Conservation (phyloP, 1,140 invertebrate species). For the Drosophila biarmipes region DNA sequence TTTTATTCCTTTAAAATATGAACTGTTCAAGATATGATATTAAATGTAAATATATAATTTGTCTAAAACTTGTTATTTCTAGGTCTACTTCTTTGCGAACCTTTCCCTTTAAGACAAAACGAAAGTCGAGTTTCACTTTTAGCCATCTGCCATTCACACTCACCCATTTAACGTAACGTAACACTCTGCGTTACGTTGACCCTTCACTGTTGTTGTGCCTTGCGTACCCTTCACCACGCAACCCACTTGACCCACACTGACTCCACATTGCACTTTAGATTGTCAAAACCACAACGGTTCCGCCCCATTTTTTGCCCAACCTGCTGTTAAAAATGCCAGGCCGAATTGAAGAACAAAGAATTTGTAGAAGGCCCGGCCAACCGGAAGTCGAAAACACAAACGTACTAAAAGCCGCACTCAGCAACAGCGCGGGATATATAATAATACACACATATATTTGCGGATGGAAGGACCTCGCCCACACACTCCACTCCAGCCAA, state of each 20-base stretch:
- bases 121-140: slow-evolving; percentile 22
- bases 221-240: slow-evolving; percentile 18
- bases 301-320: slow-evolving; percentile 12
- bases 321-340: slow-evolving; percentile 38
- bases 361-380: slow-evolving; percentile 67
- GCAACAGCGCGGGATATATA: slow-evolving; percentile 48
- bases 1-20: too few species aligned
- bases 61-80: neutral
- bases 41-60: too few species aligned
- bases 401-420: slow-evolving; percentile 80
- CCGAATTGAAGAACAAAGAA: slow-evolving; percentile 73
- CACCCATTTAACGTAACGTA: slow-evolving; percentile 1
- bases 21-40: too few species aligned
- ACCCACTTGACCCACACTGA: slow-evolving; percentile 49
- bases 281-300: slow-evolving; percentile 61
- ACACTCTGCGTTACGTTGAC: slow-evolving; percentile 36
- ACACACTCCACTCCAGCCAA: slow-evolving; percentile 47
- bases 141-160: slow-evolving; percentile 6
- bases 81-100: neutral
- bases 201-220: slow-evolving; percentile 26
- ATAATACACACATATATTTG: slow-evolving; percentile 10
- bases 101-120: neutral
- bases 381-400: slow-evolving; percentile 81
- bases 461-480: slow-evolving; percentile 43
- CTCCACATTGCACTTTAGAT: slow-evolving; percentile 51